Percentiles rank a stretch among this genome's conserved stretches.
Evolutionary conservation across 2,113 vertebrate genomes (phyloP).

Genomic region (Oryzias javanicus): DNA sequence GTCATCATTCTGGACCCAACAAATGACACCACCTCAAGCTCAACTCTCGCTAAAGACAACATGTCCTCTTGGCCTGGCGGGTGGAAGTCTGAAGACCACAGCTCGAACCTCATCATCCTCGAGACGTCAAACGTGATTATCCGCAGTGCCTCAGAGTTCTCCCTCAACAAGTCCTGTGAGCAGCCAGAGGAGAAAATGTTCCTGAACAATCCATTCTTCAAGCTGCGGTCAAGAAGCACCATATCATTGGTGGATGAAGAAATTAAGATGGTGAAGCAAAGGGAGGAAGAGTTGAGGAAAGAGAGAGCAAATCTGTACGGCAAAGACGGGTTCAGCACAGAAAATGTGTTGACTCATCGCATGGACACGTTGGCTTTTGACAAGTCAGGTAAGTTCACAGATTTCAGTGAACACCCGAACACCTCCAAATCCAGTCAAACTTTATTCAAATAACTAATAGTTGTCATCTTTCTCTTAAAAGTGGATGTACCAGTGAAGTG

Average conservation of each 20-base stretch:
- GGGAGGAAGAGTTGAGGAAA: constrained; percentile 79
- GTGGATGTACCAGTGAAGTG: constrained; percentile 72
- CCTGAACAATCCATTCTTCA: constrained; percentile 81
- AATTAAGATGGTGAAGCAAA: constrained; percentile 76
- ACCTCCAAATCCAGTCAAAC: not conserved
- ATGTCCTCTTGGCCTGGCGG: constrained; percentile 42
- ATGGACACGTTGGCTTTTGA: constrained; percentile 71
- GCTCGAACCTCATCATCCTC: constrained; percentile 74
- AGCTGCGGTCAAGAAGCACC: constrained; percentile 77
- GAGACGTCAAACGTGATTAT: constrained; percentile 78
- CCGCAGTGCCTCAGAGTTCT: constrained; percentile 77
- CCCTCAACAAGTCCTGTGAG: constrained; percentile 69
- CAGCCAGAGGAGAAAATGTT: constrained; percentile 74
- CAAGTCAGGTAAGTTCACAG: constrained; percentile 64
- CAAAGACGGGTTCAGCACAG: constrained; percentile 59
- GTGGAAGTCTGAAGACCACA: constrained; percentile 68
- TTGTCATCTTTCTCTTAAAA: constrained; percentile 18
- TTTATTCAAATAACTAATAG: not conserved
- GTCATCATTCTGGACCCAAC: constrained; percentile 72
- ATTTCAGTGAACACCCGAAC: not conserved
- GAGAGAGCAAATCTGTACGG: constrained; percentile 72
- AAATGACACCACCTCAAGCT: constrained; percentile 49
- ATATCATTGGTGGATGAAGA: constrained; percentile 80
- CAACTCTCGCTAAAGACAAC: constrained; percentile 42
- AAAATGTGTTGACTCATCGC: constrained; percentile 55